phyloP scores from a whole-genome alignment of 1,140 invertebrate species.

The Branchinecta lindahli region DNA sequence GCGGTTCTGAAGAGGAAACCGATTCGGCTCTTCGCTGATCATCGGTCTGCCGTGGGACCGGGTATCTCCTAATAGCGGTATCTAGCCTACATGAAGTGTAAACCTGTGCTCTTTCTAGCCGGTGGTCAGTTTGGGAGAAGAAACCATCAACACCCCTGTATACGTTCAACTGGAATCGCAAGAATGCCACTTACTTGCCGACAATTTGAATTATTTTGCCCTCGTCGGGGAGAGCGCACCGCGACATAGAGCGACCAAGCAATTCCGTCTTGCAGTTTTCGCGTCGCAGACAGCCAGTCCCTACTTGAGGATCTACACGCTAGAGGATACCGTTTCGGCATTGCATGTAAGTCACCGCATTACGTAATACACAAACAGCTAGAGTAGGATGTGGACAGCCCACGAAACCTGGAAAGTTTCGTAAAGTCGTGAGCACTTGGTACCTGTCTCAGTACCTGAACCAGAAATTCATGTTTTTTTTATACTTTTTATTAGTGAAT shows the following conservation, averaged over 20 bases:
- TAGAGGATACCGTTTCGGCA: constrained; percentile 81
- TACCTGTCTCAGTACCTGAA: no score
- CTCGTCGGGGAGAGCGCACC: constrained; percentile 61
- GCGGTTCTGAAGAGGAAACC: no score
- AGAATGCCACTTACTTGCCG: constrained; percentile 74
- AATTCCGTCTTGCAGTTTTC: constrained; percentile 70
- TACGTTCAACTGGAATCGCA: constrained; percentile 79
- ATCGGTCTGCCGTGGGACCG: no score
- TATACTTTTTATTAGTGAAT: no score
- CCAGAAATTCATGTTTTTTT: no score
- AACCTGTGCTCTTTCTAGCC: constrained; percentile 35
- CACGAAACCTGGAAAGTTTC: no score
- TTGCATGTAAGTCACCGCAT: constrained; percentile 47
- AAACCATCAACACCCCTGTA: constrained; percentile 85
- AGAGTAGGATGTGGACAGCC: no score
- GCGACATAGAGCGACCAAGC: constrained; percentile 50
- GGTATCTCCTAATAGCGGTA: no score
- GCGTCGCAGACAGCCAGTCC: constrained; percentile 49
- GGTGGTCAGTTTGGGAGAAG: constrained; percentile 73
- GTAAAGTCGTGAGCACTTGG: no score
- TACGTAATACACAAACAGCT: no score
- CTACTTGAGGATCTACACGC: constrained; percentile 70
- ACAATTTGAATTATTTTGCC: constrained; percentile 70
- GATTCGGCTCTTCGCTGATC: no score
- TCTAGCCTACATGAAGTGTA: no score